Evolutionary conservation across 2,113 vertebrate genomes (phyloP).

Genomic region (Neolamprologus tretocephalus): DNA sequence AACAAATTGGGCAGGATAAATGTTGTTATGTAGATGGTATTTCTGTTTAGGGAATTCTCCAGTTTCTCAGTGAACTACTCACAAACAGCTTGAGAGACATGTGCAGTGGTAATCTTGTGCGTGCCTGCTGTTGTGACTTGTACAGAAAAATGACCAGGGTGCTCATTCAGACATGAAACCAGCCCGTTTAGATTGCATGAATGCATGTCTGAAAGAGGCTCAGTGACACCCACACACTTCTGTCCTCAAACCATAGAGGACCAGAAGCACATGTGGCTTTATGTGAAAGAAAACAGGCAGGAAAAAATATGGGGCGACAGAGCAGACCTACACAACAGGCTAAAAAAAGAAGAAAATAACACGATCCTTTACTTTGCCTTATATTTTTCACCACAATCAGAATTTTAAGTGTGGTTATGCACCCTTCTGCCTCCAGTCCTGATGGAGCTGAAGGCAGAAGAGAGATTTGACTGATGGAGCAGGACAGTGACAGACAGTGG

Average conservation of each 20-base stretch:
- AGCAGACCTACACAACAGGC: background rate
- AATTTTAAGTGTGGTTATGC: background rate
- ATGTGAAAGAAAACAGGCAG: background rate
- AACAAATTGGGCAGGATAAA: background rate
- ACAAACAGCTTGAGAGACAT: background rate
- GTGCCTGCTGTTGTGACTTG: background rate
- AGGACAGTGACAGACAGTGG: background rate
- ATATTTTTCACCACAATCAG: background rate
- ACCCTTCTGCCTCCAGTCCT: background rate
- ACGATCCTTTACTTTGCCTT: background rate
- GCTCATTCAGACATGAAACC: background rate
- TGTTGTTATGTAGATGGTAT: background rate
- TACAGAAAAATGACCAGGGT: background rate
- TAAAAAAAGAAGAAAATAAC: background rate
- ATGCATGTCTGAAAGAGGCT: background rate
- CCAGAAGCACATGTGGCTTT: background rate
- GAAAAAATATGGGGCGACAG: background rate
- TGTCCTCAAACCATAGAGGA: background rate
- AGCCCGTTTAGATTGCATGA: background rate
- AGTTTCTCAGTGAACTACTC: background rate
- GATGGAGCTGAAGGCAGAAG: background rate
- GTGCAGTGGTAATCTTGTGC: background rate
- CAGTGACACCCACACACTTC: background rate
- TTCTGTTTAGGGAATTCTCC: background rate
- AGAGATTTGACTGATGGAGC: background rate